Evolutionary conservation across 2,888 invertebrate species (phyloP).

Genomic region (Morpho helenor): DNA sequence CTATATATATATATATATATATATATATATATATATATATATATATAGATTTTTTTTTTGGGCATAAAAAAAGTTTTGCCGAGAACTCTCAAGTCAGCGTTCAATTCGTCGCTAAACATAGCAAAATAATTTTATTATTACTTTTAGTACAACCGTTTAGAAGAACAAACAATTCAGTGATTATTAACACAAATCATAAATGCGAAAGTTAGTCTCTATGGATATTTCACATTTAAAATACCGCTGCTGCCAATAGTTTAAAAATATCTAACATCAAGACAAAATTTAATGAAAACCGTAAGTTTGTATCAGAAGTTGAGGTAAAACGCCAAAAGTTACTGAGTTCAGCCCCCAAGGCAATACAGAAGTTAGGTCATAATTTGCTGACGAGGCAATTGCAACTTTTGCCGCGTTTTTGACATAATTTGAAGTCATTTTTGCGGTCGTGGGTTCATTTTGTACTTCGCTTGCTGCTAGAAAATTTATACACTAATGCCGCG

Average conservation of each 20-base stretch:
- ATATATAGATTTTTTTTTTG: no score
- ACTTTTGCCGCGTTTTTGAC: conserved; percentile 42
- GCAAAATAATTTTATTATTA: no score
- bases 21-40: no score
- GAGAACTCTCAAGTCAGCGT: no score
- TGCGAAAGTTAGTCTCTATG: no score
- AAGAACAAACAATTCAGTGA: no score
- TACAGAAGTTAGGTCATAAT: conserved; percentile 58
- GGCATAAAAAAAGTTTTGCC: no score
- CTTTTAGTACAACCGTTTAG: no score
- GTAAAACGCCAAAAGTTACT: conserved; percentile 41
- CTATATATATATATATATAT: no score
- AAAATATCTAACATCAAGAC: conserved; percentile 29
- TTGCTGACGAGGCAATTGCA: conserved; percentile 63
- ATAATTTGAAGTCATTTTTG: conserved; percentile 23
- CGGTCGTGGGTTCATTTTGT: conserved; percentile 15
- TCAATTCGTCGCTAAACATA: no score
- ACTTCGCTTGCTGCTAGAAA: conserved; percentile 7
- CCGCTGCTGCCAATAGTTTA: conserved; percentile 27
- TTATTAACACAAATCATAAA: no score
- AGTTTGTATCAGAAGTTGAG: conserved; percentile 61
- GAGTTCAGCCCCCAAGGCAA: conserved; percentile 46
- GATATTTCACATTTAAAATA: background rate
- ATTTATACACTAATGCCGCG: conserved; percentile 6
- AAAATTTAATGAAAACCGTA: conserved; percentile 65